phyloP scores from a whole-genome alignment of 2,797 vertebrate species.

The Morus bassanus region DNA sequence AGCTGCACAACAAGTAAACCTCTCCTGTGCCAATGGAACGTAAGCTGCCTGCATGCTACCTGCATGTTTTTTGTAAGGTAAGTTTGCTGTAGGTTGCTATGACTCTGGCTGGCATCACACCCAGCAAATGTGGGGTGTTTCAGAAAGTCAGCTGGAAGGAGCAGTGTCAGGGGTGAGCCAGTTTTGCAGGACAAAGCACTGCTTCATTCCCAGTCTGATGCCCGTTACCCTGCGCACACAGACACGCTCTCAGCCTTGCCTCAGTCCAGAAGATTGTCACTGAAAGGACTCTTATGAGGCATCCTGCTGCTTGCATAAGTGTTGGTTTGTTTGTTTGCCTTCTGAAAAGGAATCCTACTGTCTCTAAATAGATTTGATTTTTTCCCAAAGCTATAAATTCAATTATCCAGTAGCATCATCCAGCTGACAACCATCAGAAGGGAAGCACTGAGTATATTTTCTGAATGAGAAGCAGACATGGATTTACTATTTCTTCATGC shows the following conservation, averaged over 20 bases:
- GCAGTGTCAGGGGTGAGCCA: background rate
- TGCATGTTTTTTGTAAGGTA: background rate
- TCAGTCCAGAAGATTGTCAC: background rate
- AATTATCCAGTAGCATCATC: background rate
- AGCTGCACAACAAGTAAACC: accelerated
- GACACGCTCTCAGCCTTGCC: accelerated
- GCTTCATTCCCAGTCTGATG: background rate
- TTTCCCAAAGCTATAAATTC: background rate
- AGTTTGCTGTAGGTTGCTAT: background rate
- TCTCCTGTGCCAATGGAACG: background rate
- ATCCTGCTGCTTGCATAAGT: background rate
- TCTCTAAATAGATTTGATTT: background rate
- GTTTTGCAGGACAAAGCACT: background rate
- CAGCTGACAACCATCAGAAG: background rate
- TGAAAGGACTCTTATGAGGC: background rate
- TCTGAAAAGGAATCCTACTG: background rate
- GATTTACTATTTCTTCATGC: background rate
- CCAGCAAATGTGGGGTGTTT: background rate
- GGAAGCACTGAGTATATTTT: background rate
- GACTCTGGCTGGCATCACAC: background rate
- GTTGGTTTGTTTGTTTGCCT: background rate
- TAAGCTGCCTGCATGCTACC: background rate
- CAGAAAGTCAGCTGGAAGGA: background rate
- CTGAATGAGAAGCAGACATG: conserved; percentile 1
- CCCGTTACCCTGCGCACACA: accelerated